phyloP scores from a whole-genome alignment of 2,888 invertebrate species.

The Netelia virgata region DNA sequence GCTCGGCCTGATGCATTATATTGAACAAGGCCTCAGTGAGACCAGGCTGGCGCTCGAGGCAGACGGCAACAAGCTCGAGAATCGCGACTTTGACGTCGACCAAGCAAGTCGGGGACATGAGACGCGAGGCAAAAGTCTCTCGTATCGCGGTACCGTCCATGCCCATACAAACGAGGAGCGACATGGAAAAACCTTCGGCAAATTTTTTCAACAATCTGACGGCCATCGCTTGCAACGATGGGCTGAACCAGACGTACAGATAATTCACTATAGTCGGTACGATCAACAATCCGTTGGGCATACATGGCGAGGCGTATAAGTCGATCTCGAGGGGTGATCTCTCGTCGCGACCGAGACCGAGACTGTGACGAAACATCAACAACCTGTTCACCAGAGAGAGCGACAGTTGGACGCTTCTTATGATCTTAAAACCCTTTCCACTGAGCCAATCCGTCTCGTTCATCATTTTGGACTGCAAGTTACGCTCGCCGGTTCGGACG shows the following conservation, averaged over 20 bases:
- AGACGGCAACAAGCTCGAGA: constrained; percentile 84
- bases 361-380: constrained; percentile 82
- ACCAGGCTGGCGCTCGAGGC: constrained; percentile 85
- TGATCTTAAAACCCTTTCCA: constrained; percentile 83
- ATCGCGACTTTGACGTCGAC: constrained; percentile 85
- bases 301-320: constrained; percentile 83
- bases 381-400: constrained; percentile 83
- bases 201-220: constrained; percentile 86
- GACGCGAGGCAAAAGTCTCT: constrained; percentile 86
- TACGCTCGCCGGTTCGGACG: constrained; percentile 82
- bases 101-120: constrained; percentile 86
- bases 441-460: constrained; percentile 84
- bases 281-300: constrained; percentile 84
- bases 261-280: constrained; percentile 87
- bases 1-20: constrained; percentile 83
- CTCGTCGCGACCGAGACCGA: constrained; percentile 78
- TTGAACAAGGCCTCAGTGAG: constrained; percentile 84
- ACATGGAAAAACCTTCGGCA: constrained; percentile 87
- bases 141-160: constrained; percentile 87
- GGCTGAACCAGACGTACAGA: constrained; percentile 87
- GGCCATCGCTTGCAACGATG: constrained; percentile 86
- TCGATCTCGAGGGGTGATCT: constrained; percentile 83
- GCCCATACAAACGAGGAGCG: constrained; percentile 87
- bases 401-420: constrained; percentile 83
- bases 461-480: constrained; percentile 82